These are phyloP conservation scores for Entomobrya proxima DNA, from an alignment of 2,888 invertebrate genomes.

Conservation along the genomic window DNA sequence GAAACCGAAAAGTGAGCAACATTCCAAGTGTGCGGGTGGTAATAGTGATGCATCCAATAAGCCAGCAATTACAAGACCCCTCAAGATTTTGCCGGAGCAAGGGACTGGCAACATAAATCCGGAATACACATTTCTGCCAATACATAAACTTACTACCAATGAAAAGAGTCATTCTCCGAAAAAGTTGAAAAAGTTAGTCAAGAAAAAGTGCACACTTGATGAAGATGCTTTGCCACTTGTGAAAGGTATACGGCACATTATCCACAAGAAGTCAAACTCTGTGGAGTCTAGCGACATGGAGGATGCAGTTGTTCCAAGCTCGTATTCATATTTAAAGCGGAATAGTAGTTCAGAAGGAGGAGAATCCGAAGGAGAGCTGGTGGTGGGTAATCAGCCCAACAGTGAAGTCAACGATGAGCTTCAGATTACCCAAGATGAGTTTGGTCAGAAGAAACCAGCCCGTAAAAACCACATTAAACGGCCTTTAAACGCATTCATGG, in stretches of 20 bases:
- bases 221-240: constrained; percentile 38
- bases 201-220: constrained; percentile 32
- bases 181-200: constrained; percentile 62
- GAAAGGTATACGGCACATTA: constrained; percentile 10
- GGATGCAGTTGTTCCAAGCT: constrained; percentile 57
- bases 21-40: constrained; percentile 39
- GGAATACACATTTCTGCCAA: constrained; percentile 61
- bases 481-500: constrained; percentile 71
- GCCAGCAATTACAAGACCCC: constrained; percentile 46
- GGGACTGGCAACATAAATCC: constrained; percentile 60
- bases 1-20: constrained; percentile 22
- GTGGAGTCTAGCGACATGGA: constrained; percentile 41
- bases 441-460: constrained; percentile 47
- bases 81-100: constrained; percentile 57
- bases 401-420: constrained; percentile 19
- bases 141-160: constrained; percentile 51
- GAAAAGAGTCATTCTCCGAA: constrained; percentile 49
- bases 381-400: constrained; percentile 30
- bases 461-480: constrained; percentile 64
- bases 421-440: constrained; percentile 47
- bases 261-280: constrained; percentile 27
- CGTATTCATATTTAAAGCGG: constrained; percentile 47
- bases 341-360: constrained; percentile 61
- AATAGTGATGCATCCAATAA: constrained; percentile 13
- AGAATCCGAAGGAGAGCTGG: constrained; percentile 52